phyloP scores from a whole-genome alignment of 2,888 invertebrate species.

The Phrixothrix hirtus region DNA sequence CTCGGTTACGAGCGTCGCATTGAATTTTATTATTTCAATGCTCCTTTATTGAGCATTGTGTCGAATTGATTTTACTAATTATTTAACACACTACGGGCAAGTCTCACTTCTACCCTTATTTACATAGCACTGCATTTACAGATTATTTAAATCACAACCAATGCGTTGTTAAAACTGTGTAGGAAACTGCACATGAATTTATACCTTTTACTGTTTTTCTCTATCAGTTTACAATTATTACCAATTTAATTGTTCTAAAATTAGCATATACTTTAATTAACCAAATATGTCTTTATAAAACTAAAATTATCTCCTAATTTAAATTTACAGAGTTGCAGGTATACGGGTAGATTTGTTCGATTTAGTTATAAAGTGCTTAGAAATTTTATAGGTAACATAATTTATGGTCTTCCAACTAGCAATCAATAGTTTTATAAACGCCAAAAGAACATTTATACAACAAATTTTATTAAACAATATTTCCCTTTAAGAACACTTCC shows the following conservation, averaged over 20 bases:
- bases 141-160: constrained; percentile 9
- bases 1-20: constrained; percentile 11
- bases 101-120: constrained; percentile 14
- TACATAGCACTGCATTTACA: constrained; percentile 15
- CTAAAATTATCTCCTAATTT: too few relatives aligned
- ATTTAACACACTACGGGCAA: constrained; percentile 14
- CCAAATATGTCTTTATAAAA: too few relatives aligned
- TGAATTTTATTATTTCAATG: constrained; percentile 13
- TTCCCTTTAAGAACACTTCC: too few relatives aligned
- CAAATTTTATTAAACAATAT: too few relatives aligned
- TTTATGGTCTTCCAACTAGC: too few relatives aligned
- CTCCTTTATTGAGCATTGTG: constrained; percentile 12
- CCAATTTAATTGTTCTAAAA: background rate
- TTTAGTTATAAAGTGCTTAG: too few relatives aligned
- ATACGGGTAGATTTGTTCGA: too few relatives aligned
- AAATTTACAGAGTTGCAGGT: too few relatives aligned
- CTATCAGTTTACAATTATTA: background rate
- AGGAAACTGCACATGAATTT: constrained; percentile 7
- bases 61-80: constrained; percentile 17
- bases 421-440: background rate
- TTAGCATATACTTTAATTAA: too few relatives aligned
- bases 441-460: background rate
- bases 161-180: background rate
- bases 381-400: too few relatives aligned
- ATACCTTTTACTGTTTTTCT: background rate